Evolutionary conservation across 2,797 vertebrate species (phyloP).

Genomic region (Pangasius djambal): DNA sequence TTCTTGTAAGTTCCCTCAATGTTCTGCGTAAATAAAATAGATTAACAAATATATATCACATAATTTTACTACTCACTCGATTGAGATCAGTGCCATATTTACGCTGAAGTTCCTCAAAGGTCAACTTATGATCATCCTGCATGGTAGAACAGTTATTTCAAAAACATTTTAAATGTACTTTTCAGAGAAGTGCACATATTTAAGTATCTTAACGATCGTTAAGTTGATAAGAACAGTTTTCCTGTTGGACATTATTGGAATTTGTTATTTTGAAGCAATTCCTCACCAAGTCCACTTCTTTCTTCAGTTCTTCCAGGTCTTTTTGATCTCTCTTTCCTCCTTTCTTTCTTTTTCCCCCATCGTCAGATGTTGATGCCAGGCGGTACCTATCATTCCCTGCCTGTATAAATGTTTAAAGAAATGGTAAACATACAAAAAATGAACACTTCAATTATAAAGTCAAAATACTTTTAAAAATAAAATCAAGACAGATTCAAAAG

Average conservation of each 20-base stretch:
- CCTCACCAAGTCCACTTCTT: conserved; percentile 91
- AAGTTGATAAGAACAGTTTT: not conserved
- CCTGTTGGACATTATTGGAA: not conserved
- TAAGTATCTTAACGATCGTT: not conserved
- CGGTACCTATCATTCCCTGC: conserved; percentile 93
- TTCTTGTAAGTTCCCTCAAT: not conserved
- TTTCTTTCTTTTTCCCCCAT: conserved; percentile 72
- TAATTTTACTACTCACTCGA: conserved; percentile 16
- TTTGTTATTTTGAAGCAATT: not conserved
- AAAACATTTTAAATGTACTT: not conserved
- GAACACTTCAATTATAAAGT: not conserved
- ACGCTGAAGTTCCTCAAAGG: conserved; percentile 37
- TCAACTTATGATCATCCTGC: conserved; percentile 42
- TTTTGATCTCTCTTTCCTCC: conserved; percentile 68
- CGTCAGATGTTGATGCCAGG: conserved; percentile 87
- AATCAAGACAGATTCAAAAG: not conserved
- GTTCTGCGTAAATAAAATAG: not conserved
- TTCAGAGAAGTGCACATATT: not conserved
- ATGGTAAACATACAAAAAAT: not conserved
- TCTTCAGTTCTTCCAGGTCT: conserved; percentile 94
- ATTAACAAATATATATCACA: not conserved
- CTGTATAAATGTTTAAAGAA: conserved; percentile 68
- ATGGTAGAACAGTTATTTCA: not conserved
- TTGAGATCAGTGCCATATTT: conserved; percentile 41
- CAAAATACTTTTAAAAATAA: not conserved